These are phyloP conservation scores for Vidua chalybeata DNA, from an alignment of 2,113 vertebrate species.

Conservation along the genomic window DNA sequence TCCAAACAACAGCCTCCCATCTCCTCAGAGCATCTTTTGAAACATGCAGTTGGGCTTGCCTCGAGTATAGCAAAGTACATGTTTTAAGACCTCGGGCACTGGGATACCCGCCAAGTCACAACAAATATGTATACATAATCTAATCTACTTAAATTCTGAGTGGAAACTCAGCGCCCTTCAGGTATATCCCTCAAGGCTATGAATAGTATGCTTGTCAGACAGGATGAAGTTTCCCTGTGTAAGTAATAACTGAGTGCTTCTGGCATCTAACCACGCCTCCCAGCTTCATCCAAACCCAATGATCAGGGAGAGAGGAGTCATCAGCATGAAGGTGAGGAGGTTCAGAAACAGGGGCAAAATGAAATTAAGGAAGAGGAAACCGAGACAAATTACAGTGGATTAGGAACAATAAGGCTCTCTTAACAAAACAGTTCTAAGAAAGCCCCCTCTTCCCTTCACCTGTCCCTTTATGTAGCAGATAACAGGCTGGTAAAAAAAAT, in stretches of 20 bases:
- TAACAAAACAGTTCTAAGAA: neutral
- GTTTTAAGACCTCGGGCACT: constrained; percentile 30
- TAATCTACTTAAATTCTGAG: constrained; percentile 54
- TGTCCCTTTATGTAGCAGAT: neutral
- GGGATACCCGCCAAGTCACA: constrained; percentile 50
- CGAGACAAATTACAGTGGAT: neutral
- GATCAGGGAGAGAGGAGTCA: neutral
- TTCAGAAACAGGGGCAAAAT: neutral
- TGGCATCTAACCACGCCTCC: neutral
- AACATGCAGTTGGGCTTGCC: neutral
- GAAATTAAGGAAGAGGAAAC: neutral
- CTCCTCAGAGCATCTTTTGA: constrained; percentile 28
- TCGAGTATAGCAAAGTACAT: neutral
- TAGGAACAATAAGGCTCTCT: neutral
- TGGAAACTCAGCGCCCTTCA: constrained; percentile 56
- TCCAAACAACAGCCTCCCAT: neutral
- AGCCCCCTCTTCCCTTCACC: neutral
- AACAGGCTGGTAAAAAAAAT: neutral
- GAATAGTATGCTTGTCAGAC: constrained; percentile 34
- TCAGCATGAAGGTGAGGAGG: neutral
- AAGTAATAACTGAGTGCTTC: constrained; percentile 3
- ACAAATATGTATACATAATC: constrained; percentile 64
- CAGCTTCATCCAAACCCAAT: neutral
- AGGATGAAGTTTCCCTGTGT: constrained; percentile 25
- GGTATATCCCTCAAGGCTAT: constrained; percentile 56